Base-by-base conservation (phyloP, 2,888 invertebrate species). In the Mimas tiliae region DNA sequence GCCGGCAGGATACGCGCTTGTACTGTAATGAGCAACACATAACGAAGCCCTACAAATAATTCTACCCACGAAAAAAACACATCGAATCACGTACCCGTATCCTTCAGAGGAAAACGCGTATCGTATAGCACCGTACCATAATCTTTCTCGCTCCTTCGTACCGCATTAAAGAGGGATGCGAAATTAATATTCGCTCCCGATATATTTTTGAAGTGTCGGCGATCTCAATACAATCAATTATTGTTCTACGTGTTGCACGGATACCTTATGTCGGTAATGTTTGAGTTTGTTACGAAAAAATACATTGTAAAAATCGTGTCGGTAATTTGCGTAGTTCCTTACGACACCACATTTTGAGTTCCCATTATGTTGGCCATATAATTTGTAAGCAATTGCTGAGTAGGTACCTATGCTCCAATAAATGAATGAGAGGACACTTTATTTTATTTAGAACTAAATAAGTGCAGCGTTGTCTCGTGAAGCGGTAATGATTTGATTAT, bases 1-100 rank as follows among this genome's bases (percentile, higher is more conserved):
- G 78, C 83, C 78, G 86, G 87, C 89, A 93, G 93, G 93, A 93
- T 93, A 90, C 92, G 83, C 80, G 86, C 92, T 88, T 90, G 93
- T 91, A 88, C 86, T 81, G 87, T 93, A 93, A 93, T 93, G 93
- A 93, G 92, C 92, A 88, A 89, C 92, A 90, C 89, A 91, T 91
- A 91, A 91, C 85, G 93, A 93, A 93, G 88, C 93, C 93, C 85
- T 92, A 93, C 93, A 93, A 93, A 93, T 92, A 92, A 93, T 91
- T 91, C 90, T 82, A 91, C 88, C 91, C 85, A 91, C 88, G 88
- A 91, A 93, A 92, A 92, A 93, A 92, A 88, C 87, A 84, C 81
- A 89, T 89, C 85, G 91, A 93, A 92, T 93, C 93, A 93, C 93
- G 92, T 92, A 90, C 90, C 83, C 76, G 85, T 87, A 91, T 91